A percentile compares a stretch with the other conserved stretches of the same genome.
Evolutionary conservation across 2,888 invertebrate genomes (phyloP).

Genomic region (Eilema griseolum): DNA sequence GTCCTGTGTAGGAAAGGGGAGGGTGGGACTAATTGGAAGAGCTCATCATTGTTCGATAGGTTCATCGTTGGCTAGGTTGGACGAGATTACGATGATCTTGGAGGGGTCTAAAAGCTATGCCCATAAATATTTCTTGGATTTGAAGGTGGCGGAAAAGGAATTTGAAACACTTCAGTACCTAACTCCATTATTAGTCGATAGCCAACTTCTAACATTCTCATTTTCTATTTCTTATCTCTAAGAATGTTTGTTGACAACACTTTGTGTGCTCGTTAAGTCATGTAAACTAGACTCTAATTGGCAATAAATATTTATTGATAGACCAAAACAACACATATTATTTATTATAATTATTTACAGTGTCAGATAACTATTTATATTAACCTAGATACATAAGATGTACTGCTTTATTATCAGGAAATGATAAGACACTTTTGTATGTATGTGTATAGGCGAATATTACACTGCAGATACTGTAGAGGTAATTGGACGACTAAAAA

Average conservation of each 20-base stretch:
- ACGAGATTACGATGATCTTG: too few relatives aligned
- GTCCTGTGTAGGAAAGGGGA: too few relatives aligned
- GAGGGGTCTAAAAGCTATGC: too few relatives aligned
- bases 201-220: too few relatives aligned
- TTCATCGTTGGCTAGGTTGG: too few relatives aligned
- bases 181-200: too few relatives aligned
- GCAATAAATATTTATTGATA: constrained; percentile 21
- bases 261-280: constrained; percentile 10
- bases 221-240: background rate
- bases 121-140: too few relatives aligned
- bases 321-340: constrained; percentile 16
- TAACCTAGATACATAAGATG: constrained; percentile 37
- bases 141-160: too few relatives aligned
- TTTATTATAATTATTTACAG: constrained; percentile 24
- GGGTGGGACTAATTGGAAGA: too few relatives aligned
- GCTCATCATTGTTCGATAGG: too few relatives aligned
- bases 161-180: too few relatives aligned
- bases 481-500: background rate
- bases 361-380: constrained; percentile 10
- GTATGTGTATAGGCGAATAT: background rate
- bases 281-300: constrained; percentile 20
- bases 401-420: constrained; percentile 28
- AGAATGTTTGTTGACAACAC: background rate
- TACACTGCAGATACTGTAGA: background rate
- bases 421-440: constrained; percentile 11